Evolutionary conservation across 1,140 invertebrate species (phyloP).

Genomic region (Calliopsis andreniformis): DNA sequence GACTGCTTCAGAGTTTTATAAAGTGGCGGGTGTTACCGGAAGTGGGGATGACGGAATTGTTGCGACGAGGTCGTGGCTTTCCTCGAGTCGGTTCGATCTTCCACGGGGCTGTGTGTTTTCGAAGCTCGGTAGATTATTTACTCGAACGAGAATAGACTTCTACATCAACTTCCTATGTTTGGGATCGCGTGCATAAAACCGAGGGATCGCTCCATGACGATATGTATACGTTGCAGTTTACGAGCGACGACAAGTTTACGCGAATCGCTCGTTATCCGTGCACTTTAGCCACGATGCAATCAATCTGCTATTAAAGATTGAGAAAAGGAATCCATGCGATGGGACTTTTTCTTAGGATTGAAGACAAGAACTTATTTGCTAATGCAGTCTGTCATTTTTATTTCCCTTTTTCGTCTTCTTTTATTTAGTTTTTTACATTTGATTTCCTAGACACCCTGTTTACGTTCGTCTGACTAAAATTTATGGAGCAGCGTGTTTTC

Average conservation of each 20-base stretch:
- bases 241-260: slow-evolving; percentile 67
- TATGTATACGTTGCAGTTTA: slow-evolving; percentile 65
- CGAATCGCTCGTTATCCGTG: slow-evolving; percentile 56
- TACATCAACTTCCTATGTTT: slow-evolving; percentile 80
- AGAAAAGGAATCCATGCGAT: no score
- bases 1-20: neutral
- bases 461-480: slow-evolving; percentile 51
- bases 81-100: neutral
- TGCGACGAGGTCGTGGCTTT: neutral
- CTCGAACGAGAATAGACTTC: slow-evolving; percentile 77
- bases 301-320: no score
- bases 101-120: slow-evolving; percentile 43
- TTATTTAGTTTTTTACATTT: neutral
- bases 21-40: neutral
- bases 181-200: slow-evolving; percentile 65
- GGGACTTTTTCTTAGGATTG: no score
- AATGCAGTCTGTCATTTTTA: no score
- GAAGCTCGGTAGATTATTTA: slow-evolving; percentile 72
- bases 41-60: neutral
- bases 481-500: slow-evolving; percentile 65
- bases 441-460: slow-evolving; percentile 48
- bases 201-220: slow-evolving; percentile 56
- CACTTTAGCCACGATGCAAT: slow-evolving; percentile 2
- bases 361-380: no score
- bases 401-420: neutral